Base-by-base conservation (phyloP, 2,888 invertebrate species). In the Metacarcinus magister region DNA sequence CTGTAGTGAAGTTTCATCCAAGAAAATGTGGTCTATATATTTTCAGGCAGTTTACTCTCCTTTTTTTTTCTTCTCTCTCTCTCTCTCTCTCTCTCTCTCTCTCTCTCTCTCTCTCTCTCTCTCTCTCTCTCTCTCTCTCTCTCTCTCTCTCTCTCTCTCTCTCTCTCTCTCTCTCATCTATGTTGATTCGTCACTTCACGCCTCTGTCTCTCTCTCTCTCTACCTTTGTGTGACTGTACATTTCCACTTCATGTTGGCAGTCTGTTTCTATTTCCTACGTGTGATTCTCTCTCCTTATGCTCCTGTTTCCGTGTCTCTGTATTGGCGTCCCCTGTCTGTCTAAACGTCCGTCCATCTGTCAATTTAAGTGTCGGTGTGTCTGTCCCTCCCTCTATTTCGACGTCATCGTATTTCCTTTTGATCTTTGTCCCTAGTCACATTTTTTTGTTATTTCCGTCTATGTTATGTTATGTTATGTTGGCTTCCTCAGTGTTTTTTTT, bases 101-200 rank as follows among this genome's bases (percentile, higher is more conserved):
- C 32, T 32, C 39, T 48, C 48, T 48, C 48, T 48, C 46, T 39
- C 32, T 32, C 54, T 39, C 32, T 48, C 92, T 54, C 54, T 60
- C 48, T 48, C 48, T 48, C 48, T 48, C 60, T 92, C 92, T 75
- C 82, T 87, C 44, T 89, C 7, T 46, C 94, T 48, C 89, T 23
- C 94, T 94, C 94, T 54, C 94, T 87, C 89, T 89, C 46, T 23
- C 87, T 39, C 87, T 89, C 48, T 60, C 19, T 82, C 82, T 82
- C 28, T 82, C 82, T 82, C 28, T 82, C 32, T 82, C 28, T 82
- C 82, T 82, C 28, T 82, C 82, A n/a, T 46, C 48, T 16, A n/a
- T n/a, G n/a, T n/a, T n/a, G n/a, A n/a, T n/a, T n/a, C n/a, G n/a
- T n/a, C n/a, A n/a, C n/a, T n/a, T n/a, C n/a, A n/a, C n/a, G n/a